Conservation (phyloP, 1,140 invertebrate species). For the Aporrectodea caliginosa region DNA sequence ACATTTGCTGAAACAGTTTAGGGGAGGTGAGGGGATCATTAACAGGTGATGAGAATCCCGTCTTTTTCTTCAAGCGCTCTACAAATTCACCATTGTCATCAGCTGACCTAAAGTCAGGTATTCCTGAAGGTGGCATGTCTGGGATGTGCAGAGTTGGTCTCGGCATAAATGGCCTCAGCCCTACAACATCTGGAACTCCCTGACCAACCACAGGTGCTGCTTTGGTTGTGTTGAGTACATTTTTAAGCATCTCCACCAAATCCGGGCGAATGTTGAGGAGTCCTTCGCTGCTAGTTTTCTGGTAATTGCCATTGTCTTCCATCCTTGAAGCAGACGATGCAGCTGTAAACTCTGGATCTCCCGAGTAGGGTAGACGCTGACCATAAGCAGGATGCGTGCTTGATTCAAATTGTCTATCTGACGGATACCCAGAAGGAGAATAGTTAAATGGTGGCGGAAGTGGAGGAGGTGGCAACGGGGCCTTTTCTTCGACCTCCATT, state of each 20-base stretch:
- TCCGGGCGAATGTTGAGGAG: not conserved
- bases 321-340: not conserved
- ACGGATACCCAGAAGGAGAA: not conserved
- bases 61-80: not conserved
- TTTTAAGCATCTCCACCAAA: not conserved
- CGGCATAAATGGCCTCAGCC: not conserved
- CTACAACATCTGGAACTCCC: not conserved
- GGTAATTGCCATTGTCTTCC: not conserved
- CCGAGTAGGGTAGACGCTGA: too few relatives aligned
- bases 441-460: not conserved
- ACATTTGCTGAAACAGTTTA: not conserved
- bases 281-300: not conserved
- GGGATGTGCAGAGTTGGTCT: not conserved
- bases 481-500: not conserved
- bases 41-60: not conserved
- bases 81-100: not conserved
- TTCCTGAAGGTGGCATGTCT: not conserved
- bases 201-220: not conserved
- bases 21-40: not conserved
- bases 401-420: not conserved
- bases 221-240: not conserved
- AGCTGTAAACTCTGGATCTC: not conserved
- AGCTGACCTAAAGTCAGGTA: not conserved
- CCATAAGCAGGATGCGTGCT: not conserved
- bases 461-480: not conserved